A percentile compares a stretch with the other conserved stretches of the same genome.
These are phyloP conservation scores for Coluber constrictor DNA, from an alignment of 2,797 vertebrate genomes.

Conservation along the genomic window DNA sequence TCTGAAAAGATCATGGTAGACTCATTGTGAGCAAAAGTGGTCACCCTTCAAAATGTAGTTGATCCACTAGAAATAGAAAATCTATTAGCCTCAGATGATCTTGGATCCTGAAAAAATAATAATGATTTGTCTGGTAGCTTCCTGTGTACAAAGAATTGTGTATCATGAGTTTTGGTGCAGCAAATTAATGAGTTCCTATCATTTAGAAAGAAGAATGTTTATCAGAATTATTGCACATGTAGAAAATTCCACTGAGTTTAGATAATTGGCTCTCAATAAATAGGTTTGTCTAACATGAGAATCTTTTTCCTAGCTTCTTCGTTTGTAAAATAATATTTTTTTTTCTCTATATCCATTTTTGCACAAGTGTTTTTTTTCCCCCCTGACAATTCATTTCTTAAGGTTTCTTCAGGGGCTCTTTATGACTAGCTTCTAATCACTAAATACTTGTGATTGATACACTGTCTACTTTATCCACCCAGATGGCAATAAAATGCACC, in stretches of 20 bases:
- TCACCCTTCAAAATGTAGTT: neutral
- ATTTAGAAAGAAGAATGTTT: neutral
- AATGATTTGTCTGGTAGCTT: neutral
- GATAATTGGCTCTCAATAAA: neutral
- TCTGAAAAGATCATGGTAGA: neutral
- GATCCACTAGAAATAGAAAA: neutral
- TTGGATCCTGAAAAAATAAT: neutral
- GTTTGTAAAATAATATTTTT: neutral
- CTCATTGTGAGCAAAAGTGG: neutral
- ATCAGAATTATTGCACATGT: constrained; percentile 7
- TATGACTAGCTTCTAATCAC: neutral
- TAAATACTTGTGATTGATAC: constrained; percentile 11
- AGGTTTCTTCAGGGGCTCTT: neutral
- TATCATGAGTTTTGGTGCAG: neutral
- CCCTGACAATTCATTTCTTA: neutral
- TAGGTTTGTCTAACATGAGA: neutral
- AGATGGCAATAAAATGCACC: neutral
- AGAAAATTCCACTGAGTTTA: constrained; percentile 6
- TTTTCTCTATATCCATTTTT: neutral
- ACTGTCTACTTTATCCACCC: neutral
- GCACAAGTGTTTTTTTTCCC: neutral
- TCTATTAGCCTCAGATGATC: neutral
- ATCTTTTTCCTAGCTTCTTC: neutral
- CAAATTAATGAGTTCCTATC: neutral
- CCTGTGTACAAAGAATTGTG: neutral